Evolutionary conservation across 2,888 invertebrate species (phyloP).

Genomic region (Operophtera brumata): DNA sequence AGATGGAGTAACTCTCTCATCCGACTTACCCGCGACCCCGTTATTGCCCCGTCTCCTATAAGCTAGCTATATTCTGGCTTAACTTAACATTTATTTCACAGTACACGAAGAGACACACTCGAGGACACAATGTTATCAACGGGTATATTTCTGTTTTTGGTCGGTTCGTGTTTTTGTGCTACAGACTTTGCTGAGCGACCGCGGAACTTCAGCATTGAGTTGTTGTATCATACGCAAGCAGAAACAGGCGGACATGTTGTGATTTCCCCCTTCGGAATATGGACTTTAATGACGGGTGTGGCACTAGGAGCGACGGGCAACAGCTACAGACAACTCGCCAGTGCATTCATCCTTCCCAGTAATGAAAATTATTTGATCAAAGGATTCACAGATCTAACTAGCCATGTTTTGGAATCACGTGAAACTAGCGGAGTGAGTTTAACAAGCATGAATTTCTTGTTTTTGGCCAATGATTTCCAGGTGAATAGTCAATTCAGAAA

Average conservation of each 20-base stretch:
- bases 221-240: conserved; percentile 62
- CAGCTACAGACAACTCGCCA: conserved; percentile 56
- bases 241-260: conserved; percentile 68
- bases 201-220: conserved; percentile 69
- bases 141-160: conserved; percentile 47
- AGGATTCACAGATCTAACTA: conserved; percentile 59
- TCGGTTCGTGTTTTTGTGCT: conserved; percentile 54
- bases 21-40: too few relatives aligned
- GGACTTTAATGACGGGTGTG: conserved; percentile 73
- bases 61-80: conserved; percentile 49
- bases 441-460: conserved; percentile 66
- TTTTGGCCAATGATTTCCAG: conserved; percentile 61
- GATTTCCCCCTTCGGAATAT: conserved; percentile 74
- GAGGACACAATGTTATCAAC: conserved; percentile 54
- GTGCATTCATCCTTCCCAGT: conserved; percentile 61
- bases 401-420: conserved; percentile 51
- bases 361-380: conserved; percentile 46
- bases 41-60: too few relatives aligned
- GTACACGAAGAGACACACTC: conserved; percentile 49
- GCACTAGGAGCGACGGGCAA: conserved; percentile 64
- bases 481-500: conserved; percentile 51
- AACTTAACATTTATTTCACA: conserved; percentile 54
- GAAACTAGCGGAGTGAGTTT: conserved; percentile 58
- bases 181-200: conserved; percentile 64
- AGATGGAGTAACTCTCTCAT: too few relatives aligned